Evolutionary conservation across 2,888 invertebrate genomes (phyloP).

Genomic region (Brachyptera risi): DNA sequence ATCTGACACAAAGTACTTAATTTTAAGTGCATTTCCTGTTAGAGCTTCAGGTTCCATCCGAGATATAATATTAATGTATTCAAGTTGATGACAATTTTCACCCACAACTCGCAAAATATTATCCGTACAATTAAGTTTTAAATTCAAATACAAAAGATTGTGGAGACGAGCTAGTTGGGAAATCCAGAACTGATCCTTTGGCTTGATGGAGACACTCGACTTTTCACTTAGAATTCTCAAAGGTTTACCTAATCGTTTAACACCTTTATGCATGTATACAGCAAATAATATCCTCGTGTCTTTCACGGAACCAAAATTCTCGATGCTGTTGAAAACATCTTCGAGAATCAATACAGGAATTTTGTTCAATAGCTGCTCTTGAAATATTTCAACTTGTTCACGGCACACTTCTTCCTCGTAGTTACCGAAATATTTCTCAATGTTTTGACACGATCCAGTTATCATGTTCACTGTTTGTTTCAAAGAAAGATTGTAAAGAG

Average conservation of each 20-base stretch:
- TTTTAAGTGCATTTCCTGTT: conserved; percentile 32
- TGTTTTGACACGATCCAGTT: conserved; percentile 29
- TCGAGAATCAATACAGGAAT: conserved; percentile 31
- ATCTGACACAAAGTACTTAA: conserved; percentile 34
- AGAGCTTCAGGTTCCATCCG: conserved; percentile 28
- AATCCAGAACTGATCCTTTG: conserved; percentile 32
- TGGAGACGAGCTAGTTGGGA: conserved; percentile 26
- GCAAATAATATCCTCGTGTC: conserved; percentile 30
- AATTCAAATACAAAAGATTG: conserved; percentile 30
- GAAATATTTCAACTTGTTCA: conserved; percentile 22
- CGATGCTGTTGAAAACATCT: conserved; percentile 28
- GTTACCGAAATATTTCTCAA: conserved; percentile 28
- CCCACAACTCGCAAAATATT: conserved; percentile 34
- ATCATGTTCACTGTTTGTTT: conserved; percentile 26
- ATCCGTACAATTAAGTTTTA: conserved; percentile 34
- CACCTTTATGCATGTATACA: conserved; percentile 32
- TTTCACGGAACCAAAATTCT: not conserved
- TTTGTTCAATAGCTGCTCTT: conserved; percentile 28
- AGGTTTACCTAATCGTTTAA: conserved; percentile 28
- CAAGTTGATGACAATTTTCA: conserved; percentile 31
- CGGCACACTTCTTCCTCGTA: conserved; percentile 28
- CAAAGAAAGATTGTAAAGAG: conserved; percentile 23
- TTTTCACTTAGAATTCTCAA: not conserved
- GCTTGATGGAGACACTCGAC: not conserved
- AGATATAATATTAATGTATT: conserved; percentile 34